Conservation (phyloP, 2,113 vertebrate species). For the Pampusana beccarii region DNA sequence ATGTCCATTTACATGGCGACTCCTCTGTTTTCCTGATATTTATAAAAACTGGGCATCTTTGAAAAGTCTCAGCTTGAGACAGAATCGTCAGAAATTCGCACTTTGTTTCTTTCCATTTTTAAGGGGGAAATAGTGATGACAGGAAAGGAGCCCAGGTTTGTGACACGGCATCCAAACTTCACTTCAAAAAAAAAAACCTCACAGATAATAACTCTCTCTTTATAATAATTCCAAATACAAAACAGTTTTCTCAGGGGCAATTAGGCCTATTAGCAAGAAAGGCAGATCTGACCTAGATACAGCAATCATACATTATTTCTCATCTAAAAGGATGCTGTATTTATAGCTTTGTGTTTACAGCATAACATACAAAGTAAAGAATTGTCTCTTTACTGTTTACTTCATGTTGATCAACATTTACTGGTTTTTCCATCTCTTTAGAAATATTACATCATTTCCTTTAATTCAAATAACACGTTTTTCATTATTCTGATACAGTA, state of each 20-base stretch:
- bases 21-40: neutral
- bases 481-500: neutral
- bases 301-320: neutral
- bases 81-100: neutral
- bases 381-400: neutral
- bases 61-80: neutral
- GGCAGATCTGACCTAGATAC: conserved; percentile 29
- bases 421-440: neutral
- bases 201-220: neutral
- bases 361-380: neutral
- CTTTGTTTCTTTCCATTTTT: neutral
- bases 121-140: neutral
- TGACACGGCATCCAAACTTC: neutral
- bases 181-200: neutral
- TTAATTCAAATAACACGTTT: neutral
- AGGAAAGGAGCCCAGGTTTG: fast-evolving
- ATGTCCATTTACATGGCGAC: neutral
- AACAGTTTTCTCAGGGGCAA: conserved; percentile 6
- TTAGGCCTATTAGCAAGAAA: conserved; percentile 19
- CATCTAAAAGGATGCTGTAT: neutral
- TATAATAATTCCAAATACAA: conserved; percentile 25
- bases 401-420: neutral
- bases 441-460: neutral
- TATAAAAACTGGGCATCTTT: neutral
- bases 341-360: neutral